Base-by-base conservation (phyloP, 2,113 vertebrate species). In the Bombycilla garrulus region DNA sequence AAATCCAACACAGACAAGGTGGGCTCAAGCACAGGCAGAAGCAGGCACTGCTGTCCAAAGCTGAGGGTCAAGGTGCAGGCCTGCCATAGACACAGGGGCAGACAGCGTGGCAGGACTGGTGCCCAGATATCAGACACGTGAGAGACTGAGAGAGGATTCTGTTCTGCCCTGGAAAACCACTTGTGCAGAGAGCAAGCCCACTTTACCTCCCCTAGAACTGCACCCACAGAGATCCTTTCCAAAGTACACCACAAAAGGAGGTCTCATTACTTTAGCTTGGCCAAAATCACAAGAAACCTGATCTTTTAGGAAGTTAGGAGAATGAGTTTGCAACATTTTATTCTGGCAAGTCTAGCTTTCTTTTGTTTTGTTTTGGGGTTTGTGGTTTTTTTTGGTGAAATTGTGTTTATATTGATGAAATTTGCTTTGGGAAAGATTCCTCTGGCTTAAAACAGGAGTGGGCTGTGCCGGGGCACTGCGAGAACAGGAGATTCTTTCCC, bases 401-500 rank as follows among this genome's bases (percentile, higher is more conserved):
- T 57, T 31, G 5, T 18, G 15, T 73, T 71, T 18, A 7, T 42
- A 36, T 24, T 66, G 64, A 62, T 81, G 35, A 58, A 66, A 15
- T 17, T 81, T 77, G 10, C 14, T 35, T 57, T 70, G 80, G 26
- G 51, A 92, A 93, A 54, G 35, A 62, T 38, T 93, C 42, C n/a
- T 8, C 45, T 22, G 50, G 20, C 42, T 65, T 31, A 78, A 53
- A 92, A 50, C 1, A 19, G 50, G 18, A 88, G 51, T 54, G 11
- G 7, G 58, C 76, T 80, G 20, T 61, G 44, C 60, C 40, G 57
- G 25, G 38, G 60, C 38, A 20, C 31, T 78, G 65, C 0, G 0
- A 90, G 71, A 83, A 50, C 76, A 57, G 70, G 35, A 81, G 70
- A 76, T 89, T 51, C 62, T 62, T 81, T 83, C 50, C 47, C 82